These are phyloP conservation scores for Chaitophorus viminalis DNA, from an alignment of 2,888 invertebrate species.

Conservation along the genomic window DNA sequence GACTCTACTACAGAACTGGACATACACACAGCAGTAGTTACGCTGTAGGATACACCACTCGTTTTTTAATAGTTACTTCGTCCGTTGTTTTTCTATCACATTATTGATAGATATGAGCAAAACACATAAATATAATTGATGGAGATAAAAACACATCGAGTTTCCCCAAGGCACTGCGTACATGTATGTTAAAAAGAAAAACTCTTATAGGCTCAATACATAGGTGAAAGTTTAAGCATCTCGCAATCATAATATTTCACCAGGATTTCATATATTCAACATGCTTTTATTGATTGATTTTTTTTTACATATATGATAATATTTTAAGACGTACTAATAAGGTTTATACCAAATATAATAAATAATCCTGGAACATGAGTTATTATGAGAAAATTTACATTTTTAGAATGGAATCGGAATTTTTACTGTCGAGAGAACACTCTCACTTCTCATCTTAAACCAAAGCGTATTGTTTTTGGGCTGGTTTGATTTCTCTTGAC, in stretches of 20 bases:
- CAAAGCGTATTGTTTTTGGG: too few relatives aligned
- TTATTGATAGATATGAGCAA: not conserved
- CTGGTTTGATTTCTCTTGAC: too few relatives aligned
- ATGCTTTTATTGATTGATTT: not conserved
- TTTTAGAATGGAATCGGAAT: too few relatives aligned
- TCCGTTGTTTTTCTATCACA: not conserved
- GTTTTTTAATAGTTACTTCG: not conserved
- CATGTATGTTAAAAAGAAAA: not conserved
- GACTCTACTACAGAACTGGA: too few relatives aligned
- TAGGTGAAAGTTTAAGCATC: not conserved
- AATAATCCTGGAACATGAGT: too few relatives aligned
- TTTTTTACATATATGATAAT: not conserved
- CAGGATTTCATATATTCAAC: not conserved
- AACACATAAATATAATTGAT: not conserved
- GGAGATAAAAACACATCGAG: not conserved
- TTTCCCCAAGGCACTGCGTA: not conserved
- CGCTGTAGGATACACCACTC: not conserved
- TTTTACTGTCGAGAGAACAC: too few relatives aligned
- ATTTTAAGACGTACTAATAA: too few relatives aligned
- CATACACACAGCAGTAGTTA: too few relatives aligned
- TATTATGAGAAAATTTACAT: too few relatives aligned
- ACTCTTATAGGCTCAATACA: not conserved
- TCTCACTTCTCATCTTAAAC: too few relatives aligned
- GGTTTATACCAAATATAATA: too few relatives aligned
- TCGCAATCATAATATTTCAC: not conserved